These are phyloP conservation scores for Harpalus rufipes DNA, from an alignment of 2,888 invertebrate genomes.

Conservation along the genomic window DNA sequence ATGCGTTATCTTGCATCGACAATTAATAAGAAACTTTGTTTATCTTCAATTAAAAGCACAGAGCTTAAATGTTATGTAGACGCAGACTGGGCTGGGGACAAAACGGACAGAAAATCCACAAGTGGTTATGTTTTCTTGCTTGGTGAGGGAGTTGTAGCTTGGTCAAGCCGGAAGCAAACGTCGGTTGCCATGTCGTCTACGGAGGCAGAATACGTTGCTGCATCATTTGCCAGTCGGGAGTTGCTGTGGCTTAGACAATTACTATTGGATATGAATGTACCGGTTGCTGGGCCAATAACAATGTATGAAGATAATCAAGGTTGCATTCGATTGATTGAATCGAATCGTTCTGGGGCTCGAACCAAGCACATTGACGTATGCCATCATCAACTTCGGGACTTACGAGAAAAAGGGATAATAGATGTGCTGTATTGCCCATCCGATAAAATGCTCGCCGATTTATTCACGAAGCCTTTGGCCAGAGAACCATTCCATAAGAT, in stretches of 20 bases:
- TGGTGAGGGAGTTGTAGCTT: neutral
- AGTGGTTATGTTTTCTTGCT: neutral
- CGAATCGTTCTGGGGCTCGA: neutral
- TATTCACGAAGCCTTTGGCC: constrained; percentile 42
- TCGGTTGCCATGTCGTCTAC: constrained; percentile 15
- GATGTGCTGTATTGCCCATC: constrained; percentile 20
- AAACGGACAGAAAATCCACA: constrained; percentile 11
- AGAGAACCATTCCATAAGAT: constrained; percentile 32
- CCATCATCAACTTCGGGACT: neutral
- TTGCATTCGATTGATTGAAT: neutral
- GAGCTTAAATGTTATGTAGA: constrained; percentile 2
- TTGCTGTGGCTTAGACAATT: neutral
- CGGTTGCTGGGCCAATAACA: neutral
- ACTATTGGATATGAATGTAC: neutral
- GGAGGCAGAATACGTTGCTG: constrained; percentile 31
- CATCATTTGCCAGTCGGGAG: neutral
- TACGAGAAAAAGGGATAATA: neutral
- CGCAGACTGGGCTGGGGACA: constrained; percentile 22
- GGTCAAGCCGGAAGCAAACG: constrained; percentile 19
- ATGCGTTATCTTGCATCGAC: constrained; percentile 71
- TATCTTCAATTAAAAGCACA: neutral
- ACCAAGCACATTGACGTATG: constrained; percentile 5
- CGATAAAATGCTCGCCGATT: constrained; percentile 2
- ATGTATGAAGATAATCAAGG: neutral
- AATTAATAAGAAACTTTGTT: constrained; percentile 27